Evolutionary conservation across 2,888 invertebrate genomes (phyloP), one percentile per base, ranked within the genome.

Genomic region (Mythimna ferrago): DNA sequence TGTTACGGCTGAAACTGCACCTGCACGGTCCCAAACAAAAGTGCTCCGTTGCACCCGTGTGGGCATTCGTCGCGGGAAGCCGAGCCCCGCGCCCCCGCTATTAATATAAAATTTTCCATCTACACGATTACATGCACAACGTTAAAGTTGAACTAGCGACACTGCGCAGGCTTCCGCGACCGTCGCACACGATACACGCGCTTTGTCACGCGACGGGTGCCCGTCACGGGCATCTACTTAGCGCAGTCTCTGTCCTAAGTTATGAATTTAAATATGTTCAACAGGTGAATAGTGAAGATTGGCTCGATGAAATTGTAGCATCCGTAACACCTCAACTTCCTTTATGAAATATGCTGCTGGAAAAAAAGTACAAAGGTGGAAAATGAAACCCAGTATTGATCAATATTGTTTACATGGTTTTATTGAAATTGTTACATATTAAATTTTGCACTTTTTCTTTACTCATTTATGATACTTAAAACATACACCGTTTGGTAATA

Each of bases 401-500:
- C 92, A 92, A 92, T 94, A 94, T 92, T 93, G 95, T 95, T 94
- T 95, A 95, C 93, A 95, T 93, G 92, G 92, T 95, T 95, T 95
- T 95, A 95, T 95, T 96, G 94, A 95, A 95, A 94, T 93, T 93
- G 92, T 94, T 95, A 96, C 95, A 96, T 95, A 94, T 91, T 94
- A 94, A 96, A 95, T 95, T 96, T 96, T 96, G 96, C 95, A 96
- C 96, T 96, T 94, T 93, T 92, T 91, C 89, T 93, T 95, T 94
- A 94, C 89, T 93, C 92, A 90, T 93, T 86, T 84, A 93, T 89
- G 92, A 94, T 95, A 95, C 91, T 95, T 94, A 94, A 95, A 95
- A 95, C 95, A 92, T 94, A 94, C 94, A 95, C 94, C 93, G 88
- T 95, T 95, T 95, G 95, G 95, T 96, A 95, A 94, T 96, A 96